phyloP scores from a whole-genome alignment of 2,113 vertebrate species.

The Bucco capensis region DNA sequence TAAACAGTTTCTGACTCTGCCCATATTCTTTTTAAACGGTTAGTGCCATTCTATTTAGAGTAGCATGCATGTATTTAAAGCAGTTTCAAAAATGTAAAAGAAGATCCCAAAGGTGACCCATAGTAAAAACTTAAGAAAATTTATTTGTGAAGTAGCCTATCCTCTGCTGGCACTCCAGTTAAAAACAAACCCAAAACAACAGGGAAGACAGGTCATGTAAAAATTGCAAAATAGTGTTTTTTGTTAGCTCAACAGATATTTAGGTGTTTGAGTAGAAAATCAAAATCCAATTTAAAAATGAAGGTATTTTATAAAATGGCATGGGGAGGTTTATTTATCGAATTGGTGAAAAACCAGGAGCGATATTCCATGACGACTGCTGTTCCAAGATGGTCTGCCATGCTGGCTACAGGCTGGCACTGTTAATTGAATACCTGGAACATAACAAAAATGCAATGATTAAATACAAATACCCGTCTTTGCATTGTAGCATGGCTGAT shows the following conservation, averaged over 20 bases:
- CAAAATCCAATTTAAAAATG: constrained; percentile 50
- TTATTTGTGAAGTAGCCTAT: neutral
- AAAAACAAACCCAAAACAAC: neutral
- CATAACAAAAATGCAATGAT: neutral
- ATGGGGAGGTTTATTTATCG: neutral
- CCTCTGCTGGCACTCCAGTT: constrained; percentile 12
- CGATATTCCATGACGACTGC: neutral
- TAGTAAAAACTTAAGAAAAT: constrained; percentile 2
- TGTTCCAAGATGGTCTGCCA: neutral
- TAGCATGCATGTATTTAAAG: neutral
- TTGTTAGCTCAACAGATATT: constrained; percentile 27
- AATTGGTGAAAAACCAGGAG: constrained; percentile 4
- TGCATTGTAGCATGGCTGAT: neutral
- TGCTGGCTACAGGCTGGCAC: neutral
- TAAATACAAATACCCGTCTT: constrained; percentile 3
- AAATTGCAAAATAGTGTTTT: constrained; percentile 25
- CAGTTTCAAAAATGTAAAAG: neutral
- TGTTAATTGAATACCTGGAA: neutral
- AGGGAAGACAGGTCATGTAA: neutral
- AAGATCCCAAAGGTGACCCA: neutral
- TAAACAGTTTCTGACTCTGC: neutral
- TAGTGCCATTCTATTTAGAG: neutral
- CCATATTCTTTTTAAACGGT: neutral
- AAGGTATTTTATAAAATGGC: constrained; percentile 34
- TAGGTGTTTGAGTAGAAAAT: constrained; percentile 46